A percentile compares a stretch with the other conserved stretches of the same genome.
Conservation (phyloP, 1,140 invertebrate genomes). For the Aricia agestis region DNA sequence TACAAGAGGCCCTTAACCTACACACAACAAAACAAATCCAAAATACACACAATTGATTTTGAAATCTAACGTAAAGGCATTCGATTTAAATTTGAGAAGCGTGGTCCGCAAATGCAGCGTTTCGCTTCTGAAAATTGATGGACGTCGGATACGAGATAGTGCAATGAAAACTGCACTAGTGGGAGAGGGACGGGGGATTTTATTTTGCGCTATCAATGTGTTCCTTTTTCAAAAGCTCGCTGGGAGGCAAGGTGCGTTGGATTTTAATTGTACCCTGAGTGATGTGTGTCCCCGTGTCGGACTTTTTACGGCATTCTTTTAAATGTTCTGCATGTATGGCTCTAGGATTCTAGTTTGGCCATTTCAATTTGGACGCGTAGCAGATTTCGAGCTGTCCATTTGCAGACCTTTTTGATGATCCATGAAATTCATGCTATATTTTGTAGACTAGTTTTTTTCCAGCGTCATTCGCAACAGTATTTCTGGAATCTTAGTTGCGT, state of each 20-base stretch:
- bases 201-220: conserved; percentile 46
- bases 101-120: background rate
- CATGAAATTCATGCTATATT: background rate
- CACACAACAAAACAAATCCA: conserved; percentile 11
- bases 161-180: conserved; percentile 18
- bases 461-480: too few relatives aligned
- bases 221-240: conserved; percentile 61
- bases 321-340: background rate
- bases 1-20: conserved; percentile 40
- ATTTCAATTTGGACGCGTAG: background rate
- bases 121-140: background rate
- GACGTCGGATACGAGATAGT: background rate
- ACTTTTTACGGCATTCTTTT: conserved; percentile 2
- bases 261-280: conserved; percentile 63
- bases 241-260: conserved; percentile 68
- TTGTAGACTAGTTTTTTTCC: background rate
- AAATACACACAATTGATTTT: conserved; percentile 16
- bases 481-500: too few relatives aligned
- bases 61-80: background rate
- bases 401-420: background rate
- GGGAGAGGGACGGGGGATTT: conserved; percentile 37
- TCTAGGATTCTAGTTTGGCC: background rate
- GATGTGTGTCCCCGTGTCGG: conserved; percentile 33
- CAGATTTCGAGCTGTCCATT: background rate
- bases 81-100: background rate